phyloP scores from a whole-genome alignment of 2,797 vertebrate species.

The Gallirallus australis region DNA sequence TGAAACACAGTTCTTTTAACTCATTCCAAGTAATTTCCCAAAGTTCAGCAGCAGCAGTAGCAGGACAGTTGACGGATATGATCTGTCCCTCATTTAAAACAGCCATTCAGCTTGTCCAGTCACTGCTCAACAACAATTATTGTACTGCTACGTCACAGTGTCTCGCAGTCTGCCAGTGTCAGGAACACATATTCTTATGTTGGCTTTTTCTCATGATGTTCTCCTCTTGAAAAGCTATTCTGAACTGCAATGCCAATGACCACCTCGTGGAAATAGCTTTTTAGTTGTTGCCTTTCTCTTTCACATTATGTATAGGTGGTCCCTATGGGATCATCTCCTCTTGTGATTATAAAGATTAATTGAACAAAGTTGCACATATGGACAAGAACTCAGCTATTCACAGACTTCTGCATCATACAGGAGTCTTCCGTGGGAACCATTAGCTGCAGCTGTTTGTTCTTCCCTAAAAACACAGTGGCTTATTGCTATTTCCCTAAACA shows the following conservation, averaged over 20 bases:
- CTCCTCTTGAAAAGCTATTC: background rate
- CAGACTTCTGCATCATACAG: background rate
- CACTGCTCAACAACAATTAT: constrained; percentile 3
- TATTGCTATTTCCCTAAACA: constrained; percentile 42
- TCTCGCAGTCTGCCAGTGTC: background rate
- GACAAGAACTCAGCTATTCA: background rate
- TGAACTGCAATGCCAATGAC: background rate
- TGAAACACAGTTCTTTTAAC: background rate
- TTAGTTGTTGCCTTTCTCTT: background rate
- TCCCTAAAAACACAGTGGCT: constrained; percentile 51
- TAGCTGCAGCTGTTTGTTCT: constrained; percentile 63
- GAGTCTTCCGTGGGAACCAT: constrained; percentile 17
- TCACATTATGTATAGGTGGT: background rate
- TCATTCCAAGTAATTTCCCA: background rate
- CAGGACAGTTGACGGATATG: background rate
- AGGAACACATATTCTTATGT: background rate
- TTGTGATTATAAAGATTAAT: background rate
- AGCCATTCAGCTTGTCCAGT: background rate
- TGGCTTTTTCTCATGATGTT: constrained; percentile 10
- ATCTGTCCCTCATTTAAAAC: constrained; percentile 12
- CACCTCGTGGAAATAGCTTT: background rate
- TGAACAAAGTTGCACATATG: background rate
- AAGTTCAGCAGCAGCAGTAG: background rate
- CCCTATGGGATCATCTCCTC: background rate
- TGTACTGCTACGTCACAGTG: constrained; percentile 32